Percentiles rank a stretch among this genome's conserved stretches.
Evolutionary conservation across 2,113 vertebrate genomes (phyloP).

Genomic region (Sciurus niger): DNA sequence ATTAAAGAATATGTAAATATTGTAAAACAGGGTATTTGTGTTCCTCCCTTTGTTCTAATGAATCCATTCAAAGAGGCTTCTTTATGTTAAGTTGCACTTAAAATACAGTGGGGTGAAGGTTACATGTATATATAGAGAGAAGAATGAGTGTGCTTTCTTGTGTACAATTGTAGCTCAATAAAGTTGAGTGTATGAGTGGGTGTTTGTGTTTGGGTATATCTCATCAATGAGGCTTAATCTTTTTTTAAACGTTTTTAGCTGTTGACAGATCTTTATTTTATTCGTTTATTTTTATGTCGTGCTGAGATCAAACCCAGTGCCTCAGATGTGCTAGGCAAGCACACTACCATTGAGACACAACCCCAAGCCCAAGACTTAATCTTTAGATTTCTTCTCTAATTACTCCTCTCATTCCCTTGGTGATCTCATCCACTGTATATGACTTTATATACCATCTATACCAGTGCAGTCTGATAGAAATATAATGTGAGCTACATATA

Average conservation of each 20-base stretch:
- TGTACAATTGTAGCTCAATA: neutral
- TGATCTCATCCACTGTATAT: neutral
- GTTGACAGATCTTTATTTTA: too few species aligned
- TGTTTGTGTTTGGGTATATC: neutral
- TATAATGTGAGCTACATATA: neutral
- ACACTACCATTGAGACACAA: too few species aligned
- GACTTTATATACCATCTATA: neutral
- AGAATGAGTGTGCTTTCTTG: neutral
- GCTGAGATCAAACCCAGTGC: too few species aligned
- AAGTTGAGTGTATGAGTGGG: neutral
- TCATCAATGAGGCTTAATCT: neutral
- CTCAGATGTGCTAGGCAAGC: too few species aligned
- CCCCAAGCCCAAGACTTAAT: neutral
- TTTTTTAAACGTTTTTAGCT: neutral
- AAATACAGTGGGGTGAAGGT: neutral
- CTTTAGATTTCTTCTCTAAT: neutral
- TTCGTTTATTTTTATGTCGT: too few species aligned
- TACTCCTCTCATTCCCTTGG: neutral
- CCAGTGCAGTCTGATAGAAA: neutral
- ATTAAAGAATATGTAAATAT: neutral
- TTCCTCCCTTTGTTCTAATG: neutral
- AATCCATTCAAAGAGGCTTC: conserved; percentile 32
- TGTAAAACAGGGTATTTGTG: neutral
- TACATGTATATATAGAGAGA: neutral
- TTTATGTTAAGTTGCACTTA: conserved; percentile 17